Conservation (phyloP, 2,888 invertebrate genomes). For the Rhingia rostrata region DNA sequence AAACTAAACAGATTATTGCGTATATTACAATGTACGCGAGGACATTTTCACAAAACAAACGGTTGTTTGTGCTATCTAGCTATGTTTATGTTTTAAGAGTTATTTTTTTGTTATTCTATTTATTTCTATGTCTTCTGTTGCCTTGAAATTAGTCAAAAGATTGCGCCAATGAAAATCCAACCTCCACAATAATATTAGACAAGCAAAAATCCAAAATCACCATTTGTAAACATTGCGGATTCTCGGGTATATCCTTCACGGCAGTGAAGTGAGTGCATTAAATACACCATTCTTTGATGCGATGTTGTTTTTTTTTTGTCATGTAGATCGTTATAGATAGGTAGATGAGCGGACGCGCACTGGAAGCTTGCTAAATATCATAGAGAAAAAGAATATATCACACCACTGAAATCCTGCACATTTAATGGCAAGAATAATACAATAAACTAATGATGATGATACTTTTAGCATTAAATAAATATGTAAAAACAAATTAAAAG, state of each 20-base stretch:
- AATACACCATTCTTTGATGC: slow-evolving; percentile 28
- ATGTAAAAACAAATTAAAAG: slow-evolving; percentile 54
- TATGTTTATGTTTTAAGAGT: not conserved
- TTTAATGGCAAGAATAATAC: slow-evolving; percentile 48
- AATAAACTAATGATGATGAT: slow-evolving; percentile 36
- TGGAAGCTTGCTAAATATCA: slow-evolving; percentile 46
- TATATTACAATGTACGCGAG: not conserved
- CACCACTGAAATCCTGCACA: slow-evolving; percentile 53
- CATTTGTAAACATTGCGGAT: slow-evolving; percentile 35
- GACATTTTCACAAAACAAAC: not conserved
- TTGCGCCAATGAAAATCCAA: not conserved
- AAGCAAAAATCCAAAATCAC: slow-evolving; percentile 33
- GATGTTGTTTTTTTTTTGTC: slow-evolving; percentile 9
- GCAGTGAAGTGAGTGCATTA: slow-evolving; percentile 26
- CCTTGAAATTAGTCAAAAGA: not conserved
- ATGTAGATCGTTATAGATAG: slow-evolving; percentile 9
- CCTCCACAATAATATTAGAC: not conserved
- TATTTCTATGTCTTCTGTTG: not conserved
- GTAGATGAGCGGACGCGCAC: slow-evolving; percentile 4
- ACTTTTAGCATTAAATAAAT: slow-evolving; percentile 62
- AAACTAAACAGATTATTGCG: not conserved
- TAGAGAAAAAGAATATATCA: slow-evolving; percentile 25
- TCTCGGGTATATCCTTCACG: slow-evolving; percentile 32
- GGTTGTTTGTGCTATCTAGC: too few relatives aligned
- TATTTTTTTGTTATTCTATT: not conserved